These are phyloP conservation scores for Drosophila santomea DNA, from an alignment of 1,140 invertebrate genomes.

Conservation along the genomic window DNA sequence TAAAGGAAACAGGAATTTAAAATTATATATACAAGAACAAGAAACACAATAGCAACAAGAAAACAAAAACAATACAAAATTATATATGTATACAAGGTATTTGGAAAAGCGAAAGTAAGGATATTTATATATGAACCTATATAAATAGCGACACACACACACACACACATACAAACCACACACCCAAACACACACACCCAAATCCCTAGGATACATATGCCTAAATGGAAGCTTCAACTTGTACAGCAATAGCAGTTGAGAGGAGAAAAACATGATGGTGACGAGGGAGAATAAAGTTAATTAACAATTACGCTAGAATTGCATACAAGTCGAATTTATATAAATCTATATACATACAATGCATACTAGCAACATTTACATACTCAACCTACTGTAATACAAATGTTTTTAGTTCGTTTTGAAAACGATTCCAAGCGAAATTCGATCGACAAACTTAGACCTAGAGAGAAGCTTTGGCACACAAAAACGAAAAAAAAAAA, in stretches of 20 bases:
- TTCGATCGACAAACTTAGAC: conserved; percentile 19
- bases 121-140: conserved; percentile 76
- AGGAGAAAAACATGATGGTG: conserved; percentile 6
- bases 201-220: conserved; percentile 28
- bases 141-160: conserved; percentile 45
- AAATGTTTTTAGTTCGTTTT: conserved; percentile 48
- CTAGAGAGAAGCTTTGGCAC: conserved; percentile 70
- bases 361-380: conserved; percentile 49
- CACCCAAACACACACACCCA: neutral
- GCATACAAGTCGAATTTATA: conserved; percentile 82
- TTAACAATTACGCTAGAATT: conserved; percentile 76
- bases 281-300: conserved; percentile 6
- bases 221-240: conserved; percentile 57
- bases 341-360: conserved; percentile 58
- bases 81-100: conserved; percentile 62
- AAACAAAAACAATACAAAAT: conserved; percentile 38
- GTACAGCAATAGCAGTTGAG: conserved; percentile 46
- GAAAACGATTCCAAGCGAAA: conserved; percentile 29
- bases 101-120: conserved; percentile 62
- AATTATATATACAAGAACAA: conserved; percentile 68
- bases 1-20: conserved; percentile 82
- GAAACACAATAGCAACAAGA: conserved; percentile 20
- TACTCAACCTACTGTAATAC: conserved; percentile 59
- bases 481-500: conserved; percentile 43
- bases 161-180: conserved; percentile 28